These are phyloP conservation scores for Caenorhabditis zanzibari DNA, from an alignment of 2,888 invertebrate genomes.

Conservation along the genomic window DNA sequence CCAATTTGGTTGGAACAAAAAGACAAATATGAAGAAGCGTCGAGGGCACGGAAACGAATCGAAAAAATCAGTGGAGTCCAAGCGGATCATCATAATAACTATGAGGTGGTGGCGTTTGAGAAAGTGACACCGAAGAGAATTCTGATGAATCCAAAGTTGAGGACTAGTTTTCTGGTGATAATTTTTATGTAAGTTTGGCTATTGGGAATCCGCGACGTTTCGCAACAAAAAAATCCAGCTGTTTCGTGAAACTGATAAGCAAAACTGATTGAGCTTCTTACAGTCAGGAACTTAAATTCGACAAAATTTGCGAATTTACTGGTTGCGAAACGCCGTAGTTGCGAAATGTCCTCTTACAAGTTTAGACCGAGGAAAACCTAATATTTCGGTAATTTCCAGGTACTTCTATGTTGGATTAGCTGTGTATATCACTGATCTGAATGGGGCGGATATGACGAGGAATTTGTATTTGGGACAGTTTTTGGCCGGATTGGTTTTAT, in stretches of 20 bases:
- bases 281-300: too few species aligned
- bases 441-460: conserved; percentile 63
- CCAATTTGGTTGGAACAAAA: conserved; percentile 65
- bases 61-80: conserved; percentile 15
- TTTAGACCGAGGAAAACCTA: too few species aligned
- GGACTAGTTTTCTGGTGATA: conserved; percentile 46
- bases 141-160: conserved; percentile 13
- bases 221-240: too few species aligned
- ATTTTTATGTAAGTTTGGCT: conserved; percentile 43
- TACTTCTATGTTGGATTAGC: conserved; percentile 62
- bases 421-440: conserved; percentile 63
- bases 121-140: conserved; percentile 38
- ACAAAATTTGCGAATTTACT: too few species aligned
- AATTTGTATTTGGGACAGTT: conserved; percentile 65
- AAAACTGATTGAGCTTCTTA: too few species aligned
- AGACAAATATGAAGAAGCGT: conserved; percentile 30
- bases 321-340: too few species aligned
- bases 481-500: conserved; percentile 50
- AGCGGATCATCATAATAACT: conserved; percentile 1
- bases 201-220: too few species aligned
- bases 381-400: too few species aligned
- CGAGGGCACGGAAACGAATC: conserved; percentile 35
- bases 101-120: conserved; percentile 23
- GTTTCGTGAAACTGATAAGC: too few species aligned
- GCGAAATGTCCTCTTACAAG: too few species aligned